These are phyloP conservation scores for Oostethus manadensis DNA, from an alignment of 2,113 vertebrate species.

Conservation along the genomic window DNA sequence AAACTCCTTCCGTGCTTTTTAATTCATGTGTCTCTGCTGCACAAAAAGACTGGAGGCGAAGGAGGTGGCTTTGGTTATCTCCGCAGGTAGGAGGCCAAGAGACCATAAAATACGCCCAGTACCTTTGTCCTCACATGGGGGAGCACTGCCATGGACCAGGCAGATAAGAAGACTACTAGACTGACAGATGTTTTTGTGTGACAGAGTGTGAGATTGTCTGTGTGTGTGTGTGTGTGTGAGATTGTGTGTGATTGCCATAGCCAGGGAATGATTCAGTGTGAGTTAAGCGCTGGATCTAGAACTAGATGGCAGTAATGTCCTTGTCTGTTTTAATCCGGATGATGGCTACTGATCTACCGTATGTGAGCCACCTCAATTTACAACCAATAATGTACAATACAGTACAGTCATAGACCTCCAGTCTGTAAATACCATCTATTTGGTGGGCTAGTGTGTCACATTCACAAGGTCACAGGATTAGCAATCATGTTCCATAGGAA, in stretches of 20 bases:
- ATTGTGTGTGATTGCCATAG: conserved; percentile 15
- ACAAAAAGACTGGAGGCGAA: conserved; percentile 34
- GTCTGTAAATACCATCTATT: neutral
- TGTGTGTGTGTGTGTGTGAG: conserved; percentile 11
- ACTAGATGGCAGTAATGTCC: conserved; percentile 30
- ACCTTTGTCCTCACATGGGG: conserved; percentile 42
- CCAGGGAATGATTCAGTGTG: conserved; percentile 33
- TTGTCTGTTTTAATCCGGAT: conserved; percentile 55
- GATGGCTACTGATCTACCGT: conserved; percentile 35
- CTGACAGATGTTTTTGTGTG: conserved; percentile 48
- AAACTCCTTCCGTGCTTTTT: no score
- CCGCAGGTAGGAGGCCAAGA: conserved; percentile 35
- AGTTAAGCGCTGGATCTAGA: conserved; percentile 15
- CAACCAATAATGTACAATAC: conserved; percentile 1
- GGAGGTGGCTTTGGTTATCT: conserved; percentile 54
- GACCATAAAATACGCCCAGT: conserved; percentile 31
- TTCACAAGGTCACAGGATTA: conserved; percentile 20
- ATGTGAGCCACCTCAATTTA: conserved; percentile 1
- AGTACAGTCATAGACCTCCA: neutral
- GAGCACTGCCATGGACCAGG: conserved; percentile 45
- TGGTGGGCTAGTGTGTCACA: neutral
- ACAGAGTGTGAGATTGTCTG: neutral
- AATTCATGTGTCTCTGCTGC: conserved; percentile 46
- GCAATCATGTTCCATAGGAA: neutral
- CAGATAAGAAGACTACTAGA: conserved; percentile 58